Evolutionary conservation across 2,797 vertebrate genomes (phyloP).

Genomic region (Chelmon rostratus): DNA sequence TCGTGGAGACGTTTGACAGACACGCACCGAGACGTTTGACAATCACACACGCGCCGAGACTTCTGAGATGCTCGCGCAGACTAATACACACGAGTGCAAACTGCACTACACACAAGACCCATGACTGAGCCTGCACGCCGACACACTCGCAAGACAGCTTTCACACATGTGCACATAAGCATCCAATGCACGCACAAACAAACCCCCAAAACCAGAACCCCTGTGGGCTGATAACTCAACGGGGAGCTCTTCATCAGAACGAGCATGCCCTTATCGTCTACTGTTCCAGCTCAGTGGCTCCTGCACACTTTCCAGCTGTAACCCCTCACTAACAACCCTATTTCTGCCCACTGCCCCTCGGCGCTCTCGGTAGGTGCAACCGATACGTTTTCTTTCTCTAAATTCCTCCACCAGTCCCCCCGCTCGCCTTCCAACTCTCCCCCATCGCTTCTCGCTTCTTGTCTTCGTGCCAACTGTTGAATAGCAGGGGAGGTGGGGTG

Average conservation of each 20-base stretch:
- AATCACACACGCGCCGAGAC: conserved; percentile 9
- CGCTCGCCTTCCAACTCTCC: background rate
- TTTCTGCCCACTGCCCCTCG: conserved; percentile 62
- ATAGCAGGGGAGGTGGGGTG: conserved; percentile 41
- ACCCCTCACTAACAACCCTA: conserved; percentile 68
- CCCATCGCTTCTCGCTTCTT: conserved; percentile 39
- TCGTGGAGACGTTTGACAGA: conserved; percentile 56
- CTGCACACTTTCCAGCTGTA: conserved; percentile 61
- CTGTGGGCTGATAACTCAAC: conserved; percentile 58
- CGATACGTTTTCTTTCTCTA: conserved; percentile 66
- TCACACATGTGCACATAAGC: conserved; percentile 25
- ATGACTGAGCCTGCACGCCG: background rate
- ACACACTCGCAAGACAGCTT: conserved; percentile 13
- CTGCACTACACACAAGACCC: background rate
- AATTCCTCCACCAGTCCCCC: conserved; percentile 43
- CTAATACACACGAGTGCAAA: background rate
- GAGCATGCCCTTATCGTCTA: conserved; percentile 61
- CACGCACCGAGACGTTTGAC: conserved; percentile 30
- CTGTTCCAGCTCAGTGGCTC: conserved; percentile 69
- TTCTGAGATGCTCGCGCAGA: conserved; percentile 20
- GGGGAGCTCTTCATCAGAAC: conserved; percentile 71
- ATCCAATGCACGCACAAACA: conserved; percentile 37
- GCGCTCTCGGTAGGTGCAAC: conserved; percentile 65
- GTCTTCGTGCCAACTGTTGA: conserved; percentile 75
- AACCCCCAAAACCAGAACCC: conserved; percentile 33